phyloP scores from a whole-genome alignment of 1,140 invertebrate species.

The Hirudo medicinalis region DNA sequence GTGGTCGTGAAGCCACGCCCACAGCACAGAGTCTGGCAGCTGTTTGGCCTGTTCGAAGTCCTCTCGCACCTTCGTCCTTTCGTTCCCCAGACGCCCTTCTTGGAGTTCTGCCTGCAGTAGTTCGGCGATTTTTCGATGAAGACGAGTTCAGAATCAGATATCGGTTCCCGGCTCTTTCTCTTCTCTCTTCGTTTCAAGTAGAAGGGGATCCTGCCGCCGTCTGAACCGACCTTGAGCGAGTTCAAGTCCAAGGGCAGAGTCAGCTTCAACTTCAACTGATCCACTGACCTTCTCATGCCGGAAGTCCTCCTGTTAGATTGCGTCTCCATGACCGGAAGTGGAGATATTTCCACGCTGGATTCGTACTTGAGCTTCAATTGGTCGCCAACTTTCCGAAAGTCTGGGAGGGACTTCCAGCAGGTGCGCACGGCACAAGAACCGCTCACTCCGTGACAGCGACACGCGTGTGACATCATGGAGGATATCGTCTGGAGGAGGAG shows the following conservation, averaged over 20 bases:
- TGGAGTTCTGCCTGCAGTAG: constrained; percentile 51
- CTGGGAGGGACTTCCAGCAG: constrained; percentile 78
- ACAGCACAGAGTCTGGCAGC: constrained; percentile 46
- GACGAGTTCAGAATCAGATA: constrained; percentile 51
- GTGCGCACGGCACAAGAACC: constrained; percentile 87
- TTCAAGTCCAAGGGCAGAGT: no score
- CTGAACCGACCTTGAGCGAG: no score
- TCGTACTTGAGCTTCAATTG: constrained; percentile 66
- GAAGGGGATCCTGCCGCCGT: neutral
- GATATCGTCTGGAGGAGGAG: constrained; percentile 33
- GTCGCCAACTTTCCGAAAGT: constrained; percentile 67
- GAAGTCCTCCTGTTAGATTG: neutral
- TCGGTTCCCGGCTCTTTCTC: constrained; percentile 28
- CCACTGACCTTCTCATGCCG: neutral
- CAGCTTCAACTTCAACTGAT: neutral
- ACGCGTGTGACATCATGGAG: constrained; percentile 47
- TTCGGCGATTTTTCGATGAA: constrained; percentile 54
- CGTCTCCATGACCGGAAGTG: constrained; percentile 15
- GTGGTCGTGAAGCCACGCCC: constrained; percentile 40
- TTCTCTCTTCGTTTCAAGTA: constrained; percentile 26
- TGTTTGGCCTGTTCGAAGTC: constrained; percentile 43
- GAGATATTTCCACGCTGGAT: constrained; percentile 57
- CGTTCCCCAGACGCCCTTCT: constrained; percentile 51
- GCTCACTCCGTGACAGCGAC: constrained; percentile 80
- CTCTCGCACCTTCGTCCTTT: constrained; percentile 48